Conservation (phyloP, 2,113 vertebrate species). For the Macaca nemestrina region DNA sequence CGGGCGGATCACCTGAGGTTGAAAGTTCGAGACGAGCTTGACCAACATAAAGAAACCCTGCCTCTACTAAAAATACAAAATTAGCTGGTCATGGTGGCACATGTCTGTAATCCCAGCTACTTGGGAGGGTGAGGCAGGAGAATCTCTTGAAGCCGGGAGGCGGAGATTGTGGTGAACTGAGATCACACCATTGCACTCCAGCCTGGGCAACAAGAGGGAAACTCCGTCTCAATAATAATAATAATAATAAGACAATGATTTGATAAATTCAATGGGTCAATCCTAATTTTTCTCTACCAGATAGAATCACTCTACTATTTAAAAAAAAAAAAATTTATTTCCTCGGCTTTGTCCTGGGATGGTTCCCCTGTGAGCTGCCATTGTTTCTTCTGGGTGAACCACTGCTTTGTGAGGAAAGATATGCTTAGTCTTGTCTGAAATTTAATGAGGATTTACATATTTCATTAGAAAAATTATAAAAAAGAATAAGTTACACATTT, state of each 20-base stretch:
- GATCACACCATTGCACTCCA: too few species aligned
- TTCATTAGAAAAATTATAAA: not conserved
- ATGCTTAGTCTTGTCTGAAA: not conserved
- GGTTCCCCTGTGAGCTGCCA: not conserved
- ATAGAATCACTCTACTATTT: not conserved
- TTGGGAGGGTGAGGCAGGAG: too few species aligned
- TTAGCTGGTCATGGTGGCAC: too few species aligned
- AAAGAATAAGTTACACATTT: not conserved
- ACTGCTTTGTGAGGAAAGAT: not conserved
- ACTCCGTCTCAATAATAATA: too few species aligned
- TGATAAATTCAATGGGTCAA: not conserved
- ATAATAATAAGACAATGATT: not conserved
- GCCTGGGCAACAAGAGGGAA: too few species aligned
- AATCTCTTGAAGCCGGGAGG: too few species aligned
- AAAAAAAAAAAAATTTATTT: not conserved
- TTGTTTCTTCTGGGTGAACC: not conserved
- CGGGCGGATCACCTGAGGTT: too few species aligned
- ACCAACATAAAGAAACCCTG: too few species aligned
- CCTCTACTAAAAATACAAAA: too few species aligned
- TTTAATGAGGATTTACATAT: not conserved
- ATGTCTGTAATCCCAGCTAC: too few species aligned
- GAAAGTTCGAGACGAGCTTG: too few species aligned
- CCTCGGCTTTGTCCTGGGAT: not conserved
- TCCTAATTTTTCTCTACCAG: not conserved
- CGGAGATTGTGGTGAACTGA: too few species aligned